Evolutionary conservation across 1,140 invertebrate genomes (phyloP), one percentile per base, ranked within the genome.

Genomic region (Drosophila eugracilis): DNA sequence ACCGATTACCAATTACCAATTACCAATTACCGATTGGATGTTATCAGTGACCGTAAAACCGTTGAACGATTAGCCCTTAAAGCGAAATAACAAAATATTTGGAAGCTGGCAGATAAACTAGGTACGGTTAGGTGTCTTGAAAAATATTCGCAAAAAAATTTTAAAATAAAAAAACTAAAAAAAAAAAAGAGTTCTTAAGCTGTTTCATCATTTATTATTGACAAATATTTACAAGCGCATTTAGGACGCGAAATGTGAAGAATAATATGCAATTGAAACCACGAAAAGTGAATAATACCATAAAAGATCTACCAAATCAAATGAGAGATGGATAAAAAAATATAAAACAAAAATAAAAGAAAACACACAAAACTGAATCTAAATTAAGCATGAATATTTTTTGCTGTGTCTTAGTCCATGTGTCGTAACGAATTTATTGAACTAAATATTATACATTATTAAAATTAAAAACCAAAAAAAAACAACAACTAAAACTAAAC

Each of bases 351-450:
- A 42, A 39, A 57, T 58, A 19, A 5, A 48, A 44, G 39, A 53
- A 53, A 62, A 32, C 36, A 78, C 53, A 59, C 50, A 63, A 72
- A 72, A 81, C 67, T 69, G 60, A 74, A 79, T 48, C 44, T 88
- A 86, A 88, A 88, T 88, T 86, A 86, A 86, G 81, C 74, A 86
- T 86, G 67, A 86, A 86, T 86, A 88, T 86, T 86, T 86, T 86
- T 86, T 86, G 83, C 81, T 86, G 81, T 86, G 81, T 86, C 83
- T 86, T 86, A 86, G 81, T 86, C 81, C 81, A 85, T 86, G 81
- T 85, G 81, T 85, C 81, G 81, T 85, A 85, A 85, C 81, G 81
- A 85, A 85, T 85, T 85, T 85, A 85, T 85, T 85, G 81, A 85
- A 86, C 54, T 77, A 73, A 85, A 85, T 62, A 71, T 59, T 71